Conservation (phyloP, 1,140 invertebrate genomes). For the Drosophila triauraria region DNA sequence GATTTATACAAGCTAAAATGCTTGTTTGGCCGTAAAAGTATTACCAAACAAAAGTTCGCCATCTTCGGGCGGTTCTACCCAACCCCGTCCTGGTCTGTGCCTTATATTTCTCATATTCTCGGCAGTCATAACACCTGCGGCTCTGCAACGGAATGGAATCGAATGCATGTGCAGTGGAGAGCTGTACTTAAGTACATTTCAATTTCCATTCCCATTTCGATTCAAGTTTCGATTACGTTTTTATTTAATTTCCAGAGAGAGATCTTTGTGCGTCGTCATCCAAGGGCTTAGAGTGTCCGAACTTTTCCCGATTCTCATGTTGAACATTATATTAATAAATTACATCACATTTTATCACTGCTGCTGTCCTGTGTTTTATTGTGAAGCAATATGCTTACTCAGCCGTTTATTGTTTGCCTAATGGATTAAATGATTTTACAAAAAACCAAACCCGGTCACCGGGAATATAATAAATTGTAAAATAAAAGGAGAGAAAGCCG, state of each 20-base stretch:
- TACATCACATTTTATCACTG: constrained; percentile 77
- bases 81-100: not conserved
- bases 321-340: constrained; percentile 79
- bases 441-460: constrained; percentile 36
- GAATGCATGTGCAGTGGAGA: constrained; percentile 32
- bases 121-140: constrained; percentile 73
- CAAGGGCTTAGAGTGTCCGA: constrained; percentile 26
- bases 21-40: constrained; percentile 71
- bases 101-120: constrained; percentile 44
- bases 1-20: constrained; percentile 75
- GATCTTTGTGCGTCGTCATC: constrained; percentile 57
- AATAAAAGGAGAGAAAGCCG: constrained; percentile 59
- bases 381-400: constrained; percentile 81
- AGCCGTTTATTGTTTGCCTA: constrained; percentile 83
- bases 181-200: constrained; percentile 36
- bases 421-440: constrained; percentile 83
- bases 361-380: constrained; percentile 65
- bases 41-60: constrained; percentile 60
- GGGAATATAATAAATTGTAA: constrained; percentile 80
- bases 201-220: constrained; percentile 46
- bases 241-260: constrained; percentile 53
- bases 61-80: constrained; percentile 18
- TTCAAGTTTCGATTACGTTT: constrained; percentile 58
- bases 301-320: constrained; percentile 40
- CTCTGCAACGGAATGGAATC: constrained; percentile 31